Evolutionary conservation across 2,888 invertebrate species (phyloP).

Genomic region (Suillia variegata): DNA sequence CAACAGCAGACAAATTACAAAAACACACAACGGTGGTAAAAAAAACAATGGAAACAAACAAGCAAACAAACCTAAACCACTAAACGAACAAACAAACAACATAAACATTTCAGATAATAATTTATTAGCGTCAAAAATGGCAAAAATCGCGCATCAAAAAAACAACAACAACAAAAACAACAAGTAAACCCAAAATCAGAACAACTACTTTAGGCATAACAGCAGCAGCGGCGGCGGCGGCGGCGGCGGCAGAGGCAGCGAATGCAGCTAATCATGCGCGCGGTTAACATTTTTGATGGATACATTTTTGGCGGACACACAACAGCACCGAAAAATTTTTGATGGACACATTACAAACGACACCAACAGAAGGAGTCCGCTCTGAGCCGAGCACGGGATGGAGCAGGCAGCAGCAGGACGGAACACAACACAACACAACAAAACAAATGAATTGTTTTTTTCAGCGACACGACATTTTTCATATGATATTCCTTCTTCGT

Average conservation of each 20-base stretch:
- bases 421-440: constrained; percentile 19
- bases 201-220: constrained; percentile 29
- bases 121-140: constrained; percentile 18
- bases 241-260: no score
- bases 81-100: constrained; percentile 12
- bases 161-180: neutral
- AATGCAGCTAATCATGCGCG: no score
- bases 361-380: constrained; percentile 36
- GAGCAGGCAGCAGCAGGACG: constrained; percentile 3
- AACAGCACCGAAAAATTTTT: constrained; percentile 43
- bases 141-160: no score
- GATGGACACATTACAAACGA: constrained; percentile 57
- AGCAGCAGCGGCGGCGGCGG: no score
- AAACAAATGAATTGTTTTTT: constrained; percentile 19
- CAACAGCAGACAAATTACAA: constrained; percentile 15
- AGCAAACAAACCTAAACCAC: neutral
- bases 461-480: constrained; percentile 45
- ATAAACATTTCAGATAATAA: constrained; percentile 27
- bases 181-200: constrained; percentile 31
- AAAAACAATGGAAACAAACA: neutral
- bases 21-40: constrained; percentile 19
- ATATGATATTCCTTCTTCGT: no score
- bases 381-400: constrained; percentile 4
- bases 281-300: constrained; percentile 42
- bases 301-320: constrained; percentile 45